These are phyloP conservation scores for Eupithecia vulgata DNA, from an alignment of 2,888 invertebrate genomes.

Conservation along the genomic window DNA sequence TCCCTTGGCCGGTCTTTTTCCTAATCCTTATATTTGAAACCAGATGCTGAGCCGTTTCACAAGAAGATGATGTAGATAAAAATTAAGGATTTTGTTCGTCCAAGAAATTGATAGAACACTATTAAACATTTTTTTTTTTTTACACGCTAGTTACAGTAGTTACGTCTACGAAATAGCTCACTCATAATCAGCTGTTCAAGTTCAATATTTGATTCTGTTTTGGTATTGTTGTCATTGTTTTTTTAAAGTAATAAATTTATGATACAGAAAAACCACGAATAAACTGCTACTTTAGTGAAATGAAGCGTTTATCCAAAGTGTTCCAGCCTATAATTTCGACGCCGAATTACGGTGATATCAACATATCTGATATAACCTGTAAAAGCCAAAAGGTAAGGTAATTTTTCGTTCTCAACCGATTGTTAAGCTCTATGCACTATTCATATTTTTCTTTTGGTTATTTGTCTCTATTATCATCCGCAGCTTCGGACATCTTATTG, in stretches of 20 bases:
- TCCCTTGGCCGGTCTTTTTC: too few species aligned
- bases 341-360: neutral
- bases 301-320: slow-evolving; percentile 3
- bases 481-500: neutral
- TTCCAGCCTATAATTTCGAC: slow-evolving; percentile 5
- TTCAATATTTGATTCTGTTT: neutral
- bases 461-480: too few species aligned
- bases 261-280: neutral
- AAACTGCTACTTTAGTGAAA: neutral
- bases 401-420: neutral
- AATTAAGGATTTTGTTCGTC: neutral
- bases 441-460: neutral
- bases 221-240: neutral
- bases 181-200: neutral
- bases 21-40: too few species aligned
- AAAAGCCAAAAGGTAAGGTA: slow-evolving; percentile 10
- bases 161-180: neutral
- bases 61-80: too few species aligned
- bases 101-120: too few species aligned
- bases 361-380: neutral
- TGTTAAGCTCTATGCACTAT: neutral
- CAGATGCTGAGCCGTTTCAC: too few species aligned
- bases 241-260: neutral
- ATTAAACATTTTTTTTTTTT: too few species aligned
- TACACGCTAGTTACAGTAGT: too few species aligned